phyloP scores from a whole-genome alignment of 2,797 vertebrate genomes.

The Falco columbarius region DNA sequence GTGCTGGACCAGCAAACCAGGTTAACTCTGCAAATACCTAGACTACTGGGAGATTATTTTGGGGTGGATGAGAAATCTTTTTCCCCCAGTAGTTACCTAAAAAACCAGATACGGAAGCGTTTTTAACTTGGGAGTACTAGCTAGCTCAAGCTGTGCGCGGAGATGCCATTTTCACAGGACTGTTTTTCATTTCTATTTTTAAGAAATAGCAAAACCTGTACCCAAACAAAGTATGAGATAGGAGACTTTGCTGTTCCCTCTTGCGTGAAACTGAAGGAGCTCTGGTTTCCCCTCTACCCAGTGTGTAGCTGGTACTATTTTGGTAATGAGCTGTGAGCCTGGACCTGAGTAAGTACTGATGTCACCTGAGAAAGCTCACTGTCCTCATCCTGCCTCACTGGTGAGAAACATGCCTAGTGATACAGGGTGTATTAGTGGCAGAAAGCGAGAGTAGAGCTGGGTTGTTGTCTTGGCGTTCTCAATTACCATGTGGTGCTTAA shows the following conservation, averaged over 20 bases:
- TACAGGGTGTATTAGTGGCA: fast-evolving
- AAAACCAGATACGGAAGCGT: fast-evolving
- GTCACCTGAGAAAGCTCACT: neutral
- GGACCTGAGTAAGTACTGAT: fast-evolving
- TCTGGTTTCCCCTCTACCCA: neutral
- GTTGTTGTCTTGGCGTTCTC: neutral
- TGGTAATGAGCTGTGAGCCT: neutral
- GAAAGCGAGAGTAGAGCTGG: neutral
- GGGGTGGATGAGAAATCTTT: neutral
- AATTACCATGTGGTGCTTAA: neutral
- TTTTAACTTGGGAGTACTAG: neutral
- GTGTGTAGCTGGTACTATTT: neutral
- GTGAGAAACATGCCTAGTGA: neutral
- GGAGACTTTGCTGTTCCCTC: neutral
- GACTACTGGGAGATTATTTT: neutral
- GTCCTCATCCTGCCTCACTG: neutral
- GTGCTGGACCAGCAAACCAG: fast-evolving
- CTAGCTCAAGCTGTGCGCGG: neutral
- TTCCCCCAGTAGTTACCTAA: neutral
- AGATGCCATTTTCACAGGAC: neutral
- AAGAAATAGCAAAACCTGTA: neutral
- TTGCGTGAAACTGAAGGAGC: neutral
- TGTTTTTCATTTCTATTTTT: neutral
- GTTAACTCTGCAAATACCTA: neutral
- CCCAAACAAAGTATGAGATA: neutral